phyloP scores from a whole-genome alignment of 1,140 invertebrate genomes.

The Zeugodacus cucurbitae region DNA sequence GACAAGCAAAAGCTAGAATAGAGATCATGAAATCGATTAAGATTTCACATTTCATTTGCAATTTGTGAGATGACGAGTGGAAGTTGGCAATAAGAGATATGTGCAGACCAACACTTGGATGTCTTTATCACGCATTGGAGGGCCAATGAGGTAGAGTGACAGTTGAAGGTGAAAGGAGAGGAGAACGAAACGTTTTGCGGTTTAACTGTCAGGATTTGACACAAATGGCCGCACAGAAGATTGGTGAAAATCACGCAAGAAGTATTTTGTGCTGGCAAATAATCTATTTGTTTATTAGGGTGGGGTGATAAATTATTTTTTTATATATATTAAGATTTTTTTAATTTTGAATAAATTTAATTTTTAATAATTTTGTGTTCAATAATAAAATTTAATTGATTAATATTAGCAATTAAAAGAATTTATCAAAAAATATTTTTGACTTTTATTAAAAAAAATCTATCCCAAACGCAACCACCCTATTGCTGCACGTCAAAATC shows the following conservation, averaged over 20 bases:
- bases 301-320: too few relatives aligned
- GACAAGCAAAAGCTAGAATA: neutral
- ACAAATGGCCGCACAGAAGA: constrained; percentile 12
- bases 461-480: neutral
- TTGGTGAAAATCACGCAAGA: constrained; percentile 10
- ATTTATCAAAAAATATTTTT: too few relatives aligned
- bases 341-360: too few relatives aligned
- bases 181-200: neutral
- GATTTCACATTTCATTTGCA: constrained; percentile 38
- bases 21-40: constrained; percentile 25
- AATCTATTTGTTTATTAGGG: neutral
- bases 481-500: neutral
- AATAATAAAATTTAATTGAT: too few relatives aligned
- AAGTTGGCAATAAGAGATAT: neutral
- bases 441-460: neutral
- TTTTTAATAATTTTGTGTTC: too few relatives aligned
- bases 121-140: neutral
- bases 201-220: neutral
- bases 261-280: neutral
- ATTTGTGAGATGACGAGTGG: neutral
- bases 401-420: too few relatives aligned
- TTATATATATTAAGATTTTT: too few relatives aligned
- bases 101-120: neutral
- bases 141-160: neutral
- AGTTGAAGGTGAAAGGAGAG: neutral